phyloP scores from a whole-genome alignment of 2,888 invertebrate genomes.

The Cylloceria caligata region DNA sequence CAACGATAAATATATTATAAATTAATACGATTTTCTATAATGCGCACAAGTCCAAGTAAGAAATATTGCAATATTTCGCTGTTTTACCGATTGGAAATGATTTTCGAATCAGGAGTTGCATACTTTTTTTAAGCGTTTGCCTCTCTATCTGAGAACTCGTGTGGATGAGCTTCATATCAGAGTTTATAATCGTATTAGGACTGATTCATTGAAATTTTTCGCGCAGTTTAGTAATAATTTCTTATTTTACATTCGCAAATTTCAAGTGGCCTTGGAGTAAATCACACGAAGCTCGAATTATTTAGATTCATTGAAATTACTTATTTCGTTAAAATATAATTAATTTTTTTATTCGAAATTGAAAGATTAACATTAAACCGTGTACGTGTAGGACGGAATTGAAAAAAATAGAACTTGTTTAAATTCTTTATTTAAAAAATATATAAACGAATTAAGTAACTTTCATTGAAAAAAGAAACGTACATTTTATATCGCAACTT shows the following conservation, averaged over 20 bases:
- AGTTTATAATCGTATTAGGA: constrained; percentile 25
- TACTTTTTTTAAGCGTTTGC: neutral
- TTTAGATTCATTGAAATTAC: neutral
- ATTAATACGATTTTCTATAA: too few species aligned
- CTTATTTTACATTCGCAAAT: constrained; percentile 8
- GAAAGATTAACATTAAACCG: neutral
- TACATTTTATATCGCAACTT: too few species aligned
- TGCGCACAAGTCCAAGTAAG: too few species aligned
- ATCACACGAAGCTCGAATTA: neutral
- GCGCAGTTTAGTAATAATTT: constrained; percentile 40
- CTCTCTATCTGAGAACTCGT: neutral
- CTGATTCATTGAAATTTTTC: constrained; percentile 30
- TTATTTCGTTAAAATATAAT: neutral
- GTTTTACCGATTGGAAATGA: too few species aligned
- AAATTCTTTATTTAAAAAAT: too few species aligned
- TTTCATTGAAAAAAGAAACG: too few species aligned
- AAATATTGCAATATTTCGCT: too few species aligned
- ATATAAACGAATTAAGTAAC: too few species aligned
- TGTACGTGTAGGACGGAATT: too few species aligned
- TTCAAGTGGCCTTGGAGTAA: neutral
- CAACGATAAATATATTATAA: too few species aligned
- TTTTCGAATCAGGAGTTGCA: neutral
- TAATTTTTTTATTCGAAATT: neutral
- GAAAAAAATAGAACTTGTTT: too few species aligned
- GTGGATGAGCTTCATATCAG: neutral